Base-by-base conservation (phyloP, 2,113 vertebrate species). In the Phasianus colchicus region DNA sequence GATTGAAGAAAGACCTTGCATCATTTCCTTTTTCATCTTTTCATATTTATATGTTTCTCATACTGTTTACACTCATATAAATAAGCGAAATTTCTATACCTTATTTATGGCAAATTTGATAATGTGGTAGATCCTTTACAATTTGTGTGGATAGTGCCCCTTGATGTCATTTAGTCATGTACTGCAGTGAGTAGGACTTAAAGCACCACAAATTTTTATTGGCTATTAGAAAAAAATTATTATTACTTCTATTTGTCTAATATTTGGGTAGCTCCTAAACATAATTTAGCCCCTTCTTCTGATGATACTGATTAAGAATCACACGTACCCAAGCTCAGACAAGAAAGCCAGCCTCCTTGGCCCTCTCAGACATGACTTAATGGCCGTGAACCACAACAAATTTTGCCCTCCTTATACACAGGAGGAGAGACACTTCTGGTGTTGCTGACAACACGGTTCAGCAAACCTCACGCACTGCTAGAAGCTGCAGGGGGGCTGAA, bases 351-450 rank as follows among this genome's bases (percentile, higher is more conserved):
- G 25, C 25, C 17, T 64, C 17, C 17, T 27, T 27, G 27, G 5
- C 11, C 36, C 29, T 47, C 10, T 4, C 36, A 43, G 36, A 1
- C 17, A 8, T 11, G 8, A 11, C 32, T 71, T 19, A 81, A 38
- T 20, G 16, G 3, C 6, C 25, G 40, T 1, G 2, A 80, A 71
- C 4, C 13, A n/a, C 30, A 52, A 34, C 5, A 64, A 60, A 57
- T 43, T 47, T 85, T 81, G 7, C 17, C 9, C 4, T 75, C 1
- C 7, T 1, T 32, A 6, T 36, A 8, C 0, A 0, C 17, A 52
- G 11, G 11, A 57, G 13, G 11, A 78, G 17, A 1, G 3, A 1
- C 30, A 6, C 6, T 80, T n/a, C 0, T n/a, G 5, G 5, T 45
- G 15, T 3, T 81, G 29, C 69, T 71, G 50, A 32, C 36, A 82